A percentile compares a stretch with the other conserved stretches of the same genome.
Conservation (phyloP, 2,888 invertebrate genomes). For the Chromoteleia sp. region DNA sequence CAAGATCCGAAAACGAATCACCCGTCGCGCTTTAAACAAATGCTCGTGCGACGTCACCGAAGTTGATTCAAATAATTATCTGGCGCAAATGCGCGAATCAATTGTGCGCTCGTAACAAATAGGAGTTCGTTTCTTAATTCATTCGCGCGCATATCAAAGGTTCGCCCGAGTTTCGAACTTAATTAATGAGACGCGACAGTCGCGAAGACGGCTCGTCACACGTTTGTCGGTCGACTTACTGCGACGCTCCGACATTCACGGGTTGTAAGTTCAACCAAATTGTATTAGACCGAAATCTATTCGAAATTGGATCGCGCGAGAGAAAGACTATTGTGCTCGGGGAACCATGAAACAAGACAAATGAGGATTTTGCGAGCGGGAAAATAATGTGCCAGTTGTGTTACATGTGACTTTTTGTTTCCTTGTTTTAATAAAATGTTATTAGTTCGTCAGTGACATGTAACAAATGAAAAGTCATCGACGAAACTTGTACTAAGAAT, state of each 20-base stretch:
- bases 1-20: constrained; percentile 34
- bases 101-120: constrained; percentile 38
- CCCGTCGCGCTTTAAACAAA: constrained; percentile 8
- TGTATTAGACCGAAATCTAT: constrained; percentile 37
- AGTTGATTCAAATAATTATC: constrained; percentile 50
- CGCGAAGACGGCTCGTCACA: constrained; percentile 28
- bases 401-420: too few species aligned
- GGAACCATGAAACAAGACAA: neutral
- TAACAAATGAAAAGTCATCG: too few species aligned
- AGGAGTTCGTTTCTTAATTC: constrained; percentile 49
- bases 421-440: too few species aligned
- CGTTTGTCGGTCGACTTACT: constrained; percentile 30
- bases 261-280: constrained; percentile 26
- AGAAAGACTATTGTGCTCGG: neutral
- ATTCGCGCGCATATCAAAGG: constrained; percentile 39
- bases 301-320: neutral
- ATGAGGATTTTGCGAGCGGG: neutral
- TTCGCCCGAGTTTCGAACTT: constrained; percentile 46
- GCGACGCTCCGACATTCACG: constrained; percentile 15
- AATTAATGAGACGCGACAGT: constrained; percentile 54
- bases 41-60: constrained; percentile 18
- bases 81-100: constrained; percentile 20
- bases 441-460: too few species aligned
- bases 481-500: too few species aligned
- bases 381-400: too few species aligned